Conservation (phyloP, 1,140 invertebrate genomes). For the Coenobita brevimanus region DNA sequence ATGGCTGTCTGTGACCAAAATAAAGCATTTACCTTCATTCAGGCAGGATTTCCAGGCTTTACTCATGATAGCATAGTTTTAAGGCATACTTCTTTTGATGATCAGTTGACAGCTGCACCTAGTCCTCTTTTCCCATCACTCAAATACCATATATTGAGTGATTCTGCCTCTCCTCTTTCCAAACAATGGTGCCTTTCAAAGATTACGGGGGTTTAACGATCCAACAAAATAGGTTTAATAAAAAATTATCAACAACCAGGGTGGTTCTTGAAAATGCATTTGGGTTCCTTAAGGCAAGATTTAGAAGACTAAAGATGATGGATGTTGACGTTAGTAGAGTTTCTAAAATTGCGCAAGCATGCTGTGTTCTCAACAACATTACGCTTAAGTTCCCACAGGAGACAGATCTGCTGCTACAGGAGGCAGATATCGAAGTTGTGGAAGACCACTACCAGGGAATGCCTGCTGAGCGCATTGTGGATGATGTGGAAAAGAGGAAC, state of each 20-base stretch:
- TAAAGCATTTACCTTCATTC: too few relatives aligned
- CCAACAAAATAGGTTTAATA: background rate
- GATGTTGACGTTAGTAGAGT: background rate
- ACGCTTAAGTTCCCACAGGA: background rate
- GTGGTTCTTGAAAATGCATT: background rate
- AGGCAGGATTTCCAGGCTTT: too few relatives aligned
- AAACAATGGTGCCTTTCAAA: background rate
- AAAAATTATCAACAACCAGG: background rate
- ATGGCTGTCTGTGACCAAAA: too few relatives aligned
- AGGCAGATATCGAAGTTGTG: too few relatives aligned
- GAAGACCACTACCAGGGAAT: too few relatives aligned
- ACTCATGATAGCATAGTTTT: too few relatives aligned
- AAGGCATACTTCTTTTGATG: too few relatives aligned
- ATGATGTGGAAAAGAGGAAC: too few relatives aligned
- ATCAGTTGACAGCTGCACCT: too few relatives aligned
- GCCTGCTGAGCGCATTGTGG: too few relatives aligned
- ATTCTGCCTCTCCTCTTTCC: background rate
- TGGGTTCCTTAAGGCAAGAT: background rate
- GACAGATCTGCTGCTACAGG: background rate
- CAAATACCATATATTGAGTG: background rate
- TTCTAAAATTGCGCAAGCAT: background rate
- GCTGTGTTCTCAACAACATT: background rate
- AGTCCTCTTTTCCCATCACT: too few relatives aligned
- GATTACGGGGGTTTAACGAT: background rate
- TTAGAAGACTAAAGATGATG: background rate